Conservation (phyloP, 2,888 invertebrate genomes). For the Serripes groenlandicus region DNA sequence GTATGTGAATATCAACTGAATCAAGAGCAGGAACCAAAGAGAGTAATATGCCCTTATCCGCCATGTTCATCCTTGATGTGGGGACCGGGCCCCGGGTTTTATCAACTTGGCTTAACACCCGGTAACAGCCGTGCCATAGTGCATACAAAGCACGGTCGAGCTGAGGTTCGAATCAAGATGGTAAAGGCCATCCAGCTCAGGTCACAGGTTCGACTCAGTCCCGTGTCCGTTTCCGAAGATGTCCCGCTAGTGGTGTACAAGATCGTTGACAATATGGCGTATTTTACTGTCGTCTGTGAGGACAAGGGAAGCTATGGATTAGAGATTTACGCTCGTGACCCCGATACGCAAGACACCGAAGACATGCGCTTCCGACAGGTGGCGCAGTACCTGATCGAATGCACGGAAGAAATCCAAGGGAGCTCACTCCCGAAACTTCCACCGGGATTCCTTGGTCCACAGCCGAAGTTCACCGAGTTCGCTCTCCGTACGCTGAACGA, state of each 20-base stretch:
- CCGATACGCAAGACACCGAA: conserved; percentile 71
- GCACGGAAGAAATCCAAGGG: conserved; percentile 67
- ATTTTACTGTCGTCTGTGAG: conserved; percentile 65
- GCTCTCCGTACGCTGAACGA: conserved; percentile 69
- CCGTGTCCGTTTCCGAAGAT: conserved; percentile 56
- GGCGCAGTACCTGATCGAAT: conserved; percentile 72
- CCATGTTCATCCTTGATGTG: conserved; percentile 75
- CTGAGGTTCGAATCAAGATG: conserved; percentile 67
- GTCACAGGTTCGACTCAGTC: conserved; percentile 66
- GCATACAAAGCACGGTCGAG: conserved; percentile 64
- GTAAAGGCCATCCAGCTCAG: conserved; percentile 71
- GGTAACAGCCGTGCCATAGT: conserved; percentile 65
- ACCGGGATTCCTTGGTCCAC: conserved; percentile 73
- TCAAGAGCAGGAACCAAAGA: conserved; percentile 64
- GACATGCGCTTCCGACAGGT: conserved; percentile 74
- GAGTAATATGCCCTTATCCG: conserved; percentile 66
- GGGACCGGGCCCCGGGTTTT: conserved; percentile 73
- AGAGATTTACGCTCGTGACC: conserved; percentile 74
- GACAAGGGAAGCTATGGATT: conserved; percentile 72
- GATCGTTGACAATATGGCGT: conserved; percentile 64
- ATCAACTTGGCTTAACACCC: conserved; percentile 69
- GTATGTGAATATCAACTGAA: conserved; percentile 71
- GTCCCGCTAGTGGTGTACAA: conserved; percentile 70
- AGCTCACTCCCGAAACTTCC: conserved; percentile 66
- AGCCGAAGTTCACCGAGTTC: conserved; percentile 74